A percentile compares a stretch with the other conserved stretches of the same genome.
These are phyloP conservation scores for Eulemur albifrons DNA, from an alignment of 2,797 vertebrate species.

Conservation along the genomic window DNA sequence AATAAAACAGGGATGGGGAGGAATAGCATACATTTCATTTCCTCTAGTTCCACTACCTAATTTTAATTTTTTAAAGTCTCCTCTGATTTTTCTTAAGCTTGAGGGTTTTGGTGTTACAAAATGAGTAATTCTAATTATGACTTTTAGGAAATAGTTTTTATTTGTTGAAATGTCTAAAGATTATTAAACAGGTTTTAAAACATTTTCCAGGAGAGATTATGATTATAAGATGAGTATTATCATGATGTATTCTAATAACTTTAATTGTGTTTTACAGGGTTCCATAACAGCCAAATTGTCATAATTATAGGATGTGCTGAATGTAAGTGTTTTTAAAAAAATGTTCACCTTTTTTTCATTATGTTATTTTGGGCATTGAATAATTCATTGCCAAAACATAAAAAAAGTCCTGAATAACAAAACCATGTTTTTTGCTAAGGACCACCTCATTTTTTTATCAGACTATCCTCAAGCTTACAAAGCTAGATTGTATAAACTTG, in stretches of 20 bases:
- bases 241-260: conserved; percentile 16
- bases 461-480: conserved; percentile 32
- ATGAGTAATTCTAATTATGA: conserved; percentile 6
- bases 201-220: background rate
- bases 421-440: conserved; percentile 70
- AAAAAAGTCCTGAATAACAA: conserved; percentile 37
- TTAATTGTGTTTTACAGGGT: conserved; percentile 27
- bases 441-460: conserved; percentile 34
- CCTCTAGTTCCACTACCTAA: background rate
- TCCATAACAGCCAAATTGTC: background rate
- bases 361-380: conserved; percentile 53
- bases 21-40: background rate
- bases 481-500: conserved; percentile 56
- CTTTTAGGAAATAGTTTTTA: conserved; percentile 40
- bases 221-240: background rate
- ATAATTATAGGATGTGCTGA: background rate
- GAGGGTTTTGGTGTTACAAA: background rate
- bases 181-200: background rate
- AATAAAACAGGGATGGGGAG: background rate
- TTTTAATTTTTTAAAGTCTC: background rate
- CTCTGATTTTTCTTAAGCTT: conserved; percentile 39
- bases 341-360: conserved; percentile 49
- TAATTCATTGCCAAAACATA: conserved; percentile 63
- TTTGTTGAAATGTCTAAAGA: background rate
- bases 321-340: conserved; percentile 55